Percentiles rank a stretch among this genome's conserved stretches.
Evolutionary conservation across 2,113 vertebrate species (phyloP).

Genomic region (Crotophaga sulcirostris): DNA sequence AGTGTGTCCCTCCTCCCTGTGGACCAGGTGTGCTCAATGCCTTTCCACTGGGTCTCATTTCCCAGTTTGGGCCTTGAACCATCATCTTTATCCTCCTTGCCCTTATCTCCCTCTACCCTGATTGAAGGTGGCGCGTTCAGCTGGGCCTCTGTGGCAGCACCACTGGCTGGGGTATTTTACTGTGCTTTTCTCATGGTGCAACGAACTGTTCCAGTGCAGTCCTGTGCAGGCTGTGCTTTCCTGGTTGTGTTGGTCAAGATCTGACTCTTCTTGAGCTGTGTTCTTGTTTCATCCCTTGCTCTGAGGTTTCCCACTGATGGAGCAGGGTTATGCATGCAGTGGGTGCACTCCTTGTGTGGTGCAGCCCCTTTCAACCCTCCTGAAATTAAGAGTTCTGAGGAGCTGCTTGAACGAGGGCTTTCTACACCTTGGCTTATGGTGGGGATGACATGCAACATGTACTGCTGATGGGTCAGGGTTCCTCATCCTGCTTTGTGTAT

Average conservation of each 20-base stretch:
- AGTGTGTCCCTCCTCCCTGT: neutral
- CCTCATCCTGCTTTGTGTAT: neutral
- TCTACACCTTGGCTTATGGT: neutral
- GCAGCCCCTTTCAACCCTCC: neutral
- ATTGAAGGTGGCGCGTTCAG: accelerated
- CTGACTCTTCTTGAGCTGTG: neutral
- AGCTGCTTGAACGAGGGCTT: neutral
- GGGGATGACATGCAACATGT: neutral
- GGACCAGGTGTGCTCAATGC: accelerated
- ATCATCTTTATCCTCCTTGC: neutral
- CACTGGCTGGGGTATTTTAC: neutral
- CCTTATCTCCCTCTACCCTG: neutral
- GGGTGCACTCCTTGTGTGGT: neutral
- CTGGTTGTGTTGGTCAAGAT: neutral
- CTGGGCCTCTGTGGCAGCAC: neutral
- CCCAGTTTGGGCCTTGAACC: neutral
- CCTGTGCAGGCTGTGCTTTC: neutral
- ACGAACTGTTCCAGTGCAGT: accelerated
- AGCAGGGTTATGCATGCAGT: neutral
- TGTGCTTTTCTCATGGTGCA: neutral
- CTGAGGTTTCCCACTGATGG: neutral
- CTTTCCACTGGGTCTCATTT: neutral
- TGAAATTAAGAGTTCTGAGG: neutral
- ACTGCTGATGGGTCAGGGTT: neutral
- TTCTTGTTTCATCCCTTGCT: neutral